These are phyloP conservation scores for Psylliodes chrysocephalus DNA, from an alignment of 2,888 invertebrate species.

Conservation along the genomic window DNA sequence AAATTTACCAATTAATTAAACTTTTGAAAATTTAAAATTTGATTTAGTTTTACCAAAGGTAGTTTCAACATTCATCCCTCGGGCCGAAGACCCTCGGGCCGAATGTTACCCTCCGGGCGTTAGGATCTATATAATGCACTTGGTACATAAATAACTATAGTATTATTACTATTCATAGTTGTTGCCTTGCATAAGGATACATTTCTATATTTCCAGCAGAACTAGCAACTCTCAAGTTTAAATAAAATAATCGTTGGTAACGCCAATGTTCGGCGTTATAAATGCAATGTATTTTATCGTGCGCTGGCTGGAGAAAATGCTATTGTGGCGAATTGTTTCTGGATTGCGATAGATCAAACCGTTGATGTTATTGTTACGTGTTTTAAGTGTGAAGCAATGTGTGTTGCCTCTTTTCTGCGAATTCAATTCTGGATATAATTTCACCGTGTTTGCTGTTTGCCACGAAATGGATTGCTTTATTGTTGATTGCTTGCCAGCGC, in stretches of 20 bases:
- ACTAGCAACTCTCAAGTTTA: background rate
- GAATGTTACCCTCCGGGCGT: no score
- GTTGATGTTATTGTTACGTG: conserved; percentile 5
- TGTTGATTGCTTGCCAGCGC: background rate
- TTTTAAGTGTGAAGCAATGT: conserved; percentile 6
- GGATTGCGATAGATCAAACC: conserved; percentile 6
- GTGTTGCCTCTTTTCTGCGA: conserved; percentile 5
- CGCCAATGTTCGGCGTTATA: background rate
- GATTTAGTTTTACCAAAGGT: no score
- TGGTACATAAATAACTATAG: no score
- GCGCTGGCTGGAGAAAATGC: background rate
- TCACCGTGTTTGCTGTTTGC: background rate
- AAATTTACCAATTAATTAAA: no score
- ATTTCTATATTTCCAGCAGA: no score
- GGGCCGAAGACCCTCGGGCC: no score
- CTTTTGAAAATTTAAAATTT: no score
- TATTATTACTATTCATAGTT: no score
- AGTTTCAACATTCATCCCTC: no score
- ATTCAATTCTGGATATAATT: conserved; percentile 14
- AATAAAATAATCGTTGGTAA: background rate
- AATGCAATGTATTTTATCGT: background rate
- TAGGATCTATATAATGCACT: no score
- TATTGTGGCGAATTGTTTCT: background rate
- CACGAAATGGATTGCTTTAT: background rate
- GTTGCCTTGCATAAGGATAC: no score